Evolutionary conservation across 1,140 invertebrate species (phyloP).

Genomic region (Periplaneta americana): DNA sequence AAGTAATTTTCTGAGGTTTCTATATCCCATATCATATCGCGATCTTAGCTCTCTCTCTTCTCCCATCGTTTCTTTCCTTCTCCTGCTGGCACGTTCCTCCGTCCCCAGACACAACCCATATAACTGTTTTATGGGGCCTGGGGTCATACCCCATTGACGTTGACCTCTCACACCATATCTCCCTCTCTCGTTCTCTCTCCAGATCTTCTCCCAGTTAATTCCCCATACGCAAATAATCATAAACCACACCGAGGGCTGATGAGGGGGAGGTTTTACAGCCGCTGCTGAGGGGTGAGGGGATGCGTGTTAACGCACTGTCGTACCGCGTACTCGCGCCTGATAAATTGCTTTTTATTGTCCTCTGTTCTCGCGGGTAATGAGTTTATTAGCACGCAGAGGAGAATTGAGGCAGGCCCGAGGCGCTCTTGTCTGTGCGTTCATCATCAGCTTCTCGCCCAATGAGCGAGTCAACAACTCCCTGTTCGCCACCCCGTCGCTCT

Average conservation of each 20-base stretch:
- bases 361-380: not conserved
- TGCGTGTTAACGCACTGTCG: not conserved
- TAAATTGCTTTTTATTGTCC: not conserved
- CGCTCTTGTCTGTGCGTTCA: no score
- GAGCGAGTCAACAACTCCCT: no score
- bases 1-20: not conserved
- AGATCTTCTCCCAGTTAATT: conserved; percentile 3
- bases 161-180: not conserved
- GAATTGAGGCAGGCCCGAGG: no score
- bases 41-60: not conserved
- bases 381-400: no score
- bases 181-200: no score
- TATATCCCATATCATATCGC: not conserved
- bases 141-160: not conserved
- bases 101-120: not conserved
- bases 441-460: no score
- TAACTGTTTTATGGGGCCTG: not conserved
- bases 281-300: no score
- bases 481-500: no score
- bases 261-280: not conserved
- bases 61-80: not conserved
- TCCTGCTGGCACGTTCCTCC: not conserved
- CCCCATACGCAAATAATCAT: conserved; percentile 7
- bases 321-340: not conserved
- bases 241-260: not conserved